Evolutionary conservation across 1,140 invertebrate species (phyloP), one percentile per base, ranked within the genome.

Genomic region (Neodiprion lecontei): DNA sequence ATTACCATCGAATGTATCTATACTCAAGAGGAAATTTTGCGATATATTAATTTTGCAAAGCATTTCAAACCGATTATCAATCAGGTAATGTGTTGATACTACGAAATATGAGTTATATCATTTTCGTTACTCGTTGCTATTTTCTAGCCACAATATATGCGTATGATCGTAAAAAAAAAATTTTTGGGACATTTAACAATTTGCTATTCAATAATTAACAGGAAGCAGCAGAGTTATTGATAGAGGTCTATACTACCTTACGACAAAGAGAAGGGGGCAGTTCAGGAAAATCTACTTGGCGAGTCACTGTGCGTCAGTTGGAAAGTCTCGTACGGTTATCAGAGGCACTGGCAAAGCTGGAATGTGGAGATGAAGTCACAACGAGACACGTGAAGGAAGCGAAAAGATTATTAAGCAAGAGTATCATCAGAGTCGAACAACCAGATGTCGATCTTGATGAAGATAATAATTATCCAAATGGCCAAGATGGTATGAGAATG

Each of bases 271-370:
- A 99, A 83, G 90, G 89, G 48, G 91, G 91, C 8, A 92, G 93
- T 28, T 90, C 92, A 1, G 89, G 91, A 7, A 93, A 93, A 72
- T 95, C 95, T 28, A 93, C 95, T 0, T 99, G 97, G 96, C 90
- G 98, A 70, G 98, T 99, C 74, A 99, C 98, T 0, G 98, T 99
- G n/a, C 90, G 99, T n/a, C 98, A 99, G 85, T 89, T 99, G 70
- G 99, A 99, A 89, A 98, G 96, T 83, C 94, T 99, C 92, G 94
- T 99, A 80, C 94, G 98, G 48, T 89, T 99, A 11, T 96, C 97
- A 7, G 99, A 99, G 89, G 97, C 95, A 11, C 95, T 99, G 91
- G 98, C 99, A 50, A 94, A 98, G 86, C 92, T 99, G 89, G 94
- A 99, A 87, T 99, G 98, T 87, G 93, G 92, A 74, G 96, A 98